These are phyloP conservation scores for Austrolebias charrua DNA, from an alignment of 2,797 vertebrate genomes.

Conservation along the genomic window DNA sequence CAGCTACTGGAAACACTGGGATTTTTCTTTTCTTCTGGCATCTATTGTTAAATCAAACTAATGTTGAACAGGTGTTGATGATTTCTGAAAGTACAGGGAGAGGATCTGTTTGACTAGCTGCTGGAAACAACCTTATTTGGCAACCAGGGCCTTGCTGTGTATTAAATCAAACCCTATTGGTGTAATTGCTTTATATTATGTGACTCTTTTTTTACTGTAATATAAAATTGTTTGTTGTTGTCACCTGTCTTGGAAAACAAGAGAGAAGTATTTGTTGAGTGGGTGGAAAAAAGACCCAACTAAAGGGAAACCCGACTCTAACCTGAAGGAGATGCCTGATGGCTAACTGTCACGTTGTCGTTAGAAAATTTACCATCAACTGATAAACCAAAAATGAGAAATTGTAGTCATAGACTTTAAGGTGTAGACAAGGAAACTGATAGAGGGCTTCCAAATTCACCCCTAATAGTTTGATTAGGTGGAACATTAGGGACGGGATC, in stretches of 20 bases:
- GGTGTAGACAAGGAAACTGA: constrained; percentile 20
- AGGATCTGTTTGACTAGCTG: no score
- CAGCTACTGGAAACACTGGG: no score
- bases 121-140: constrained; percentile 15
- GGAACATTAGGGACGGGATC: constrained; percentile 47
- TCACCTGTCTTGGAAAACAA: constrained; percentile 10
- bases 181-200: constrained; percentile 5
- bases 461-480: constrained; percentile 61
- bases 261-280: constrained; percentile 38
- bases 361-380: neutral
- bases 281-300: constrained; percentile 34
- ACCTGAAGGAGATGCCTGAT: constrained; percentile 11
- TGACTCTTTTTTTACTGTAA: neutral
- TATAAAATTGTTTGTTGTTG: neutral
- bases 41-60: constrained; percentile 6
- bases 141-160: constrained; percentile 19
- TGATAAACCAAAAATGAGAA: neutral
- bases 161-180: no score
- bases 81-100: neutral
- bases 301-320: constrained; percentile 16
- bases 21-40: neutral
- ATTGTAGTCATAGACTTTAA: constrained; percentile 24
- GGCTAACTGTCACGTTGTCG: constrained; percentile 20
- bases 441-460: constrained; percentile 35
- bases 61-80: neutral